These are phyloP conservation scores for Galerucella nymphaeae DNA, from an alignment of 2,888 invertebrate species.

Conservation along the genomic window DNA sequence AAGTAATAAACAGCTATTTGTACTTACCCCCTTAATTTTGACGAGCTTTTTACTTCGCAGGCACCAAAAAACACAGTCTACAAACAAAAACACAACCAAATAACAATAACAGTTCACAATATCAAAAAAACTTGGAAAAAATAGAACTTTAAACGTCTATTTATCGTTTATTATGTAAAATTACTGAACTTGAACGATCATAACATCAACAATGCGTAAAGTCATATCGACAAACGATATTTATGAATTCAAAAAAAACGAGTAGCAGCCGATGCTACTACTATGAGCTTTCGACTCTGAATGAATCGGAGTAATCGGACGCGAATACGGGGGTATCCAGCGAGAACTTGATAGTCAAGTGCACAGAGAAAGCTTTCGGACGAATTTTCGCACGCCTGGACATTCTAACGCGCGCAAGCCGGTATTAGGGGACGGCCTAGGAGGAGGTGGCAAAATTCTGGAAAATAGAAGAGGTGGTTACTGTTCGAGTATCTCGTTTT, in stretches of 20 bases:
- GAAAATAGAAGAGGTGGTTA: slow-evolving; percentile 54
- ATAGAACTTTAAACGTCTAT: background rate
- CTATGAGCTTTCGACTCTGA: slow-evolving; percentile 46
- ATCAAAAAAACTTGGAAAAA: background rate
- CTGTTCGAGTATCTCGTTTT: slow-evolving; percentile 58
- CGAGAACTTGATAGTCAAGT: slow-evolving; percentile 31
- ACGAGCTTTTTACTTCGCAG: slow-evolving; percentile 22
- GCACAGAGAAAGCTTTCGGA: slow-evolving; percentile 39
- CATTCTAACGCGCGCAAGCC: slow-evolving; percentile 36
- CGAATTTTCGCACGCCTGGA: slow-evolving; percentile 35
- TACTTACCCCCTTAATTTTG: slow-evolving; percentile 50
- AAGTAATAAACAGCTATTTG: background rate
- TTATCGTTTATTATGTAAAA: background rate
- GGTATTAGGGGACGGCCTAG: slow-evolving; percentile 51
- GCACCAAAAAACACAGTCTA: slow-evolving; percentile 30
- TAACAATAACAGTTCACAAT: slow-evolving; percentile 34
- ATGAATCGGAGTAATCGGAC: slow-evolving; percentile 42
- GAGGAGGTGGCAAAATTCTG: slow-evolving; percentile 55
- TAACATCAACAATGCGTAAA: slow-evolving; percentile 7
- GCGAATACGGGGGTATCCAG: slow-evolving; percentile 9
- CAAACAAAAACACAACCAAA: slow-evolving; percentile 39
- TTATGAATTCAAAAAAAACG: background rate
- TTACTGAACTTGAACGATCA: slow-evolving; percentile 1
- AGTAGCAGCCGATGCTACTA: slow-evolving; percentile 23
- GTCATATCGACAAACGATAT: slow-evolving; percentile 15